Base-by-base conservation (phyloP, 2,888 invertebrate species). In the Diloba caeruleocephala region DNA sequence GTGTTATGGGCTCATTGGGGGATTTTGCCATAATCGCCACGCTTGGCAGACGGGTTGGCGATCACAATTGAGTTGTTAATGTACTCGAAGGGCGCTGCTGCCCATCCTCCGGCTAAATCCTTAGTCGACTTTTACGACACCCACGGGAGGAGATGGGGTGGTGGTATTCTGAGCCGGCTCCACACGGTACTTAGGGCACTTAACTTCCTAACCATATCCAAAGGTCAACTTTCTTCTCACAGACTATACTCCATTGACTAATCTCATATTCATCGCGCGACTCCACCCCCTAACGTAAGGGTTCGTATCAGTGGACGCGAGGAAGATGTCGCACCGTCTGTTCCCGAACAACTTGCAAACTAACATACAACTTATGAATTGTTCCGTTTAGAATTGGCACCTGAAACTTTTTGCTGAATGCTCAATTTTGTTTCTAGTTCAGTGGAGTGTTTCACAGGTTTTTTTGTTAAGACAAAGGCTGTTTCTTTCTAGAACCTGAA, bases 301-400 rank as follows among this genome's bases (percentile, higher is more conserved):
- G 73, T 53, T 50, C 58, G 51, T 73, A 66, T 68, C 61, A 65
- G 44, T 50, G 53, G 41, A 59, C 65, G 57, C 42, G 7, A 45
- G 42, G 39, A 69, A 58, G 59, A 63, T 66, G 69, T 66, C 64
- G 41, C 56, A 49, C 51, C 60, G 54, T 63, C 53, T 71, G 74
- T 52, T 54, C 52, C 51, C 32, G 36, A 43, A 57, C 59, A 71
- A 72, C 65, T 71, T 48, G 62, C 32, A 41, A 71, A 71, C 71
- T 60, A 51, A 45, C 58, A 45, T 49, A 57, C 68, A 67, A 71
- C 74, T 72, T 72, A 71, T 71, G 68, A 71, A 59, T 74, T 71
- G 74, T 59, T 51, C 50, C 71, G 57, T 57, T 70, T 57, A 70
- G 46, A 67, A 65, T 72, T 70, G 65, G 43, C 73, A 70, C 70